Conservation (phyloP, 2,888 invertebrate species). For the Dusona sp. region DNA sequence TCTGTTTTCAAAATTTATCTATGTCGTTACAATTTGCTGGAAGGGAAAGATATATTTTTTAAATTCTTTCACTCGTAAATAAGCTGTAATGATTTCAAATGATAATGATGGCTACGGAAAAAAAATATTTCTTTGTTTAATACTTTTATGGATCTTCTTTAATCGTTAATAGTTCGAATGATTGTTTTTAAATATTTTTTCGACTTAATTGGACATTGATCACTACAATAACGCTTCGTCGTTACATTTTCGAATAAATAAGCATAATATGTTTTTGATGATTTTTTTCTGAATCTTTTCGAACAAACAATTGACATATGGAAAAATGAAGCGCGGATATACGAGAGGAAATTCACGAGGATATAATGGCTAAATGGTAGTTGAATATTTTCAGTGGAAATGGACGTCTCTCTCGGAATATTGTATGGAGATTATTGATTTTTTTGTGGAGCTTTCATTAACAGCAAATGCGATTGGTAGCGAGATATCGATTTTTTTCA, state of each 20-base stretch:
- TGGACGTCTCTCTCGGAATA: background rate
- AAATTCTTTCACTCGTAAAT: no score
- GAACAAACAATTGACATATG: background rate
- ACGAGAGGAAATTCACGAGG: background rate
- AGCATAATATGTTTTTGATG: background rate
- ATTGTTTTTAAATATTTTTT: background rate
- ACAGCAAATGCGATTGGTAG: slow-evolving; percentile 6
- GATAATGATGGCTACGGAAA: no score
- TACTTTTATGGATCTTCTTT: background rate
- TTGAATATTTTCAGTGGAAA: slow-evolving; percentile 1
- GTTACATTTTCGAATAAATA: no score
- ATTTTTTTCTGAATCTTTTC: background rate
- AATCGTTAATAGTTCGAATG: background rate
- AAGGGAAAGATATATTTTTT: background rate
- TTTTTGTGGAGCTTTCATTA: background rate
- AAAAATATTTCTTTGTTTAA: no score
- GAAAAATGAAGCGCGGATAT: background rate
- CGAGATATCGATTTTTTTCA: slow-evolving; percentile 5
- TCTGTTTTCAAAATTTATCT: background rate
- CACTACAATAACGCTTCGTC: no score
- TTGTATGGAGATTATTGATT: background rate
- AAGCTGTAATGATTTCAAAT: no score
- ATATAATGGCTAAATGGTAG: background rate
- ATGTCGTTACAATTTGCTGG: background rate
- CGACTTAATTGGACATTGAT: no score